Percentiles rank a stretch among this genome's conserved stretches.
phyloP scores from a whole-genome alignment of 2,888 invertebrate species.

The Dicyrtomina minuta region DNA sequence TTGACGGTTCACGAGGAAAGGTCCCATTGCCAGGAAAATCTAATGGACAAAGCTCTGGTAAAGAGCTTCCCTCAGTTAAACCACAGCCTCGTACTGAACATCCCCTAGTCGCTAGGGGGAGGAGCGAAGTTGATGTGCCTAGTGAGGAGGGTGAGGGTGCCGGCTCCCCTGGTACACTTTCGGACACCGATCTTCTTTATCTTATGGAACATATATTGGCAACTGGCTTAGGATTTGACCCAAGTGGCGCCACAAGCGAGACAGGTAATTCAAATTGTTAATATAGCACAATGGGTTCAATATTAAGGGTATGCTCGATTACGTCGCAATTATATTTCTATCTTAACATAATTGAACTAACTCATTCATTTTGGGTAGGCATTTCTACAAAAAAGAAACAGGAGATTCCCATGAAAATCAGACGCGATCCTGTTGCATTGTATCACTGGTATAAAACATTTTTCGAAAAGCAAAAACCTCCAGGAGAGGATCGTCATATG shows the following conservation, averaged over 20 bases:
- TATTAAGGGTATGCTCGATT: too few species aligned
- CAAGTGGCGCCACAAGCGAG: background rate
- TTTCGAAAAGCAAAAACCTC: conserved; percentile 48
- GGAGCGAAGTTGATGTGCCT: background rate
- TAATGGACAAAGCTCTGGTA: too few species aligned
- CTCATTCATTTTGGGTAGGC: too few species aligned
- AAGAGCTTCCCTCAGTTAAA: too few species aligned
- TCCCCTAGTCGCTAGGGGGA: too few species aligned
- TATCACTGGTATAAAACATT: conserved; percentile 51
- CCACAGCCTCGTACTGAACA: too few species aligned
- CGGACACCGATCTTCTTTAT: conserved; percentile 25
- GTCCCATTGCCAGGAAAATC: too few species aligned
- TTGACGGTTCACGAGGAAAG: background rate
- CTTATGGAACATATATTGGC: conserved; percentile 27
- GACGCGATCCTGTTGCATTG: conserved; percentile 47
- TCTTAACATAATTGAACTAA: too few species aligned
- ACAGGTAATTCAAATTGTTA: too few species aligned
- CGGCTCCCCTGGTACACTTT: conserved; percentile 1
- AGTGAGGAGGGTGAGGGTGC: background rate
- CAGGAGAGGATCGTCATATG: conserved; percentile 51
- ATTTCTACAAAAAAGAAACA: conserved; percentile 13
- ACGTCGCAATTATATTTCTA: too few species aligned
- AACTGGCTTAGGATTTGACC: background rate
- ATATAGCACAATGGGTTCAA: too few species aligned
- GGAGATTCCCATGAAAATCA: conserved; percentile 27